A percentile compares a stretch with the other conserved stretches of the same genome.
Evolutionary conservation across 2,888 invertebrate genomes (phyloP).

Genomic region (Azorinus chamasolen): DNA sequence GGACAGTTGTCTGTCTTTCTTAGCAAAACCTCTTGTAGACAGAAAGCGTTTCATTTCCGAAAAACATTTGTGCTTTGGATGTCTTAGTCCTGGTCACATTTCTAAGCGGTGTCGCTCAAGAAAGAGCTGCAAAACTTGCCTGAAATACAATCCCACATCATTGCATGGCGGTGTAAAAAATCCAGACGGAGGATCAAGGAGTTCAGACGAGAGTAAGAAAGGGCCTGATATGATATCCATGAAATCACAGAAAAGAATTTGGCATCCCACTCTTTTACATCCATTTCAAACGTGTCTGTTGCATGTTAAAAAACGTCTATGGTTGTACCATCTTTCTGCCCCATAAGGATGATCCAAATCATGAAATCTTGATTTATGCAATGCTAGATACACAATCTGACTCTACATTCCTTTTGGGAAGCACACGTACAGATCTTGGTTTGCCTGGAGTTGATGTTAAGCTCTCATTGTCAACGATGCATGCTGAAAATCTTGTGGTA

Average conservation of each 20-base stretch:
- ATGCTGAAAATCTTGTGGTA: slow-evolving; percentile 35
- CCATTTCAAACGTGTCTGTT: neutral
- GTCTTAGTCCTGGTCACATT: slow-evolving; percentile 37
- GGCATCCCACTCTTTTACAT: neutral
- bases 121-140: slow-evolving; percentile 38
- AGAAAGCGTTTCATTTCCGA: slow-evolving; percentile 43
- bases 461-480: slow-evolving; percentile 55
- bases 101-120: slow-evolving; percentile 33
- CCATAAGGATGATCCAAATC: slow-evolving; percentile 37
- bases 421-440: slow-evolving; percentile 36
- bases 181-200: no score
- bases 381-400: slow-evolving; percentile 67
- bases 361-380: slow-evolving; percentile 61
- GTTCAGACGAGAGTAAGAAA: no score
- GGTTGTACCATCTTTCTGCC: slow-evolving; percentile 53
- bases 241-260: no score
- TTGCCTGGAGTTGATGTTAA: slow-evolving; percentile 19
- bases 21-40: slow-evolving; percentile 27
- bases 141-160: slow-evolving; percentile 35
- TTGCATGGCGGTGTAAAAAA: slow-evolving; percentile 42
- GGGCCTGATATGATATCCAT: no score
- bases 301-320: slow-evolving; percentile 14
- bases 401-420: slow-evolving; percentile 53
- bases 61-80: slow-evolving; percentile 42
- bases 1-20: slow-evolving; percentile 31